Evolutionary conservation across 2,797 vertebrate species (phyloP), one percentile per base, ranked within the genome.

Genomic region (Ispidina picta): DNA sequence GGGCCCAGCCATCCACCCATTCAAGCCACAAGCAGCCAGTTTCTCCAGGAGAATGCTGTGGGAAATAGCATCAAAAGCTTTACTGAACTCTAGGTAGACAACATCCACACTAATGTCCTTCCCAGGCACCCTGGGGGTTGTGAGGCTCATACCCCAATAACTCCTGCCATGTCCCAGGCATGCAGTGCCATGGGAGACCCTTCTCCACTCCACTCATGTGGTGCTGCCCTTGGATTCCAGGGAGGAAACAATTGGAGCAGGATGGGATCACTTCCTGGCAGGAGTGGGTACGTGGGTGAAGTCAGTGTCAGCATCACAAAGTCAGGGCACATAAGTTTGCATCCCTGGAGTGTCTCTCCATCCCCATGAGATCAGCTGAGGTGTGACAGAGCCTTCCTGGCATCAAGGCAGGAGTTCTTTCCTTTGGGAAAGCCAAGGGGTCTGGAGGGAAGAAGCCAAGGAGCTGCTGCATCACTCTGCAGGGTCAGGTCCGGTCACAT

Each of bases 181-280:
- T 8, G 8, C 15, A 33, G 8, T 70, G 56, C 39, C 26, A 8
- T 0, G 6, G 37, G 39, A 39, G 39, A 82, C 39, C 26, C n/a
- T 63, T 26, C 29, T 46, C 5, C 3, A 0, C 8, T 5, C 20
- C 4, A 6, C 68, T 23, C 1, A 4, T 49, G 46, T 0, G 0
- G 23, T 55, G 46, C 48, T 80, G 35, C 41, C 2, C 0, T 66
- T 71, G 44, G 46, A n/a, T 68, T 29, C 44, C 3, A 1, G 15
- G 39, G 41, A 77, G 31, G 48, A 66, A 28, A 17, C 55, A 12
- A 15, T 15, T 39, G 60, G 43, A 66, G 35, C 31, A 1, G 1
- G 31, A 17, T 66, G 72, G 66, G 26, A 49, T 89, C 2, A 4
- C 11, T 51, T 75, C 69, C 33, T 3, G 4, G 37, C 70, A 31